Conservation (phyloP, 2,113 vertebrate genomes). For the Barnardius zonarius region DNA sequence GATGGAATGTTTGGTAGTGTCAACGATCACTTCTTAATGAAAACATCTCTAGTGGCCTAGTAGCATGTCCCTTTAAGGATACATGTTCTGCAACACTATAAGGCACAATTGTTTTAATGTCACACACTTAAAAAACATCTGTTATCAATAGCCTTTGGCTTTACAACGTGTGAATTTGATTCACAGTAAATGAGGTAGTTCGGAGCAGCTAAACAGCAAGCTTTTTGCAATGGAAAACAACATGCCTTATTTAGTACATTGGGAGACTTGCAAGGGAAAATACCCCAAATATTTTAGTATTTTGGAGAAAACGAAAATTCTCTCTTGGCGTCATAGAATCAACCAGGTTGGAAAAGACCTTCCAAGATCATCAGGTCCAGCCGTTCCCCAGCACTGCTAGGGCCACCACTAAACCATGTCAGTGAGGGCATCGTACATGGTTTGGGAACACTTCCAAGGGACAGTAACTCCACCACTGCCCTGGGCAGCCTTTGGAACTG, state of each 20-base stretch:
- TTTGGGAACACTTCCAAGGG: background rate
- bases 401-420: background rate
- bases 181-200: background rate
- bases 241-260: background rate
- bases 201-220: background rate
- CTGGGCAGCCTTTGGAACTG: background rate
- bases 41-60: background rate
- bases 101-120: background rate
- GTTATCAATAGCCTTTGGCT: background rate
- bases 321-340: background rate
- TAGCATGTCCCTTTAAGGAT: background rate
- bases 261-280: background rate
- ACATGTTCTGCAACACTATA: background rate
- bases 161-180: background rate
- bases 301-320: background rate
- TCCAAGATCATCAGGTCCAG: background rate
- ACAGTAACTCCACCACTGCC: background rate
- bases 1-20: background rate
- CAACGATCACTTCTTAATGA: background rate
- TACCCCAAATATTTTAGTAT: background rate
- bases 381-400: background rate
- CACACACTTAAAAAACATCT: background rate
- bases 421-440: background rate
- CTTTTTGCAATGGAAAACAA: background rate
- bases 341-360: no score